Conservation (phyloP, 2,888 invertebrate species). For the Myathropa florea region DNA sequence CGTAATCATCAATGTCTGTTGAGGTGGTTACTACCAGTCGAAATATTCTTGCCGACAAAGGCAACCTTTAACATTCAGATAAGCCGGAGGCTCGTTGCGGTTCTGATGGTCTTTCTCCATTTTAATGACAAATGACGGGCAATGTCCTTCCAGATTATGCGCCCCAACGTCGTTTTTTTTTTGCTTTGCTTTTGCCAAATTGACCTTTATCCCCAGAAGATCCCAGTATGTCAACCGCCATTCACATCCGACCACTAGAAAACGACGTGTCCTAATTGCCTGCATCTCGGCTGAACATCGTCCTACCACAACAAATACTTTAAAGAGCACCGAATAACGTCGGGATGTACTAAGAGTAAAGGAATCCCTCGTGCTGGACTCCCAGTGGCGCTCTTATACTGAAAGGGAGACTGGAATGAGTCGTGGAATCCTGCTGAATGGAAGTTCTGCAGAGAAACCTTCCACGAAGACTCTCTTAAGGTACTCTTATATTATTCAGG, state of each 20-base stretch:
- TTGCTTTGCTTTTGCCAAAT: too few relatives aligned
- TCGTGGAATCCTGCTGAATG: constrained; percentile 54
- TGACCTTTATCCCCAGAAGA: not conserved
- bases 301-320: constrained; percentile 53
- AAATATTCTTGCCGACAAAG: too few relatives aligned
- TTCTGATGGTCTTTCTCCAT: not conserved
- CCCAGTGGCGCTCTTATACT: constrained; percentile 37
- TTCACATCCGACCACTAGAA: constrained; percentile 7
- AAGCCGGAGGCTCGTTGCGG: not conserved
- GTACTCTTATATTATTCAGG: constrained; percentile 4
- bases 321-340: not conserved
- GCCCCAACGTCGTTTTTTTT: too few relatives aligned
- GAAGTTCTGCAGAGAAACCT: constrained; percentile 30
- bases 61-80: not conserved
- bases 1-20: constrained; percentile 4
- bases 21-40: not conserved
- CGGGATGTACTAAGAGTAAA: not conserved
- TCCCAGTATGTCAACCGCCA: not conserved
- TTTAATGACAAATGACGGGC: not conserved
- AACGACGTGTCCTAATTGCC: constrained; percentile 16
- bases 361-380: not conserved
- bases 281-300: not conserved
- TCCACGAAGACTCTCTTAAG: constrained; percentile 26
- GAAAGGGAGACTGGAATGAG: not conserved
- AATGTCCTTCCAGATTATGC: not conserved